These are phyloP conservation scores for Oscheius onirici DNA, from an alignment of 2,888 invertebrate species.

Conservation along the genomic window DNA sequence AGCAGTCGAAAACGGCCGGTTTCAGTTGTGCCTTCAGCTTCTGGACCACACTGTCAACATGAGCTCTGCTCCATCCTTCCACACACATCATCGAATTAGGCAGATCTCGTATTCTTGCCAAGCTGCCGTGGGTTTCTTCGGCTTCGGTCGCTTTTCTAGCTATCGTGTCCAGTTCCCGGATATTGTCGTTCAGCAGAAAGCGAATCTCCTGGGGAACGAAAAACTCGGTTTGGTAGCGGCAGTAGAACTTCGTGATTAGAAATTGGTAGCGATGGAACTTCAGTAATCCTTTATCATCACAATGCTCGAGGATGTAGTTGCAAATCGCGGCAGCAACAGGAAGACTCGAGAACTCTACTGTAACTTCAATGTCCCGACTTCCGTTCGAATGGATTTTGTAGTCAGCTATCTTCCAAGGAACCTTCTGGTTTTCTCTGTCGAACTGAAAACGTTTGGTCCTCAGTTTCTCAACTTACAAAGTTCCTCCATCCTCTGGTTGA, in stretches of 20 bases:
- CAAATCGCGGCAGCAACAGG: no score
- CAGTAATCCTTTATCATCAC: no score
- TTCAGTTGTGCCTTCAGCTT: neutral
- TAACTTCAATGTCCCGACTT: no score
- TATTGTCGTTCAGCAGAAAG: neutral
- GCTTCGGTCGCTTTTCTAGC: neutral
- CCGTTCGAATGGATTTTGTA: no score
- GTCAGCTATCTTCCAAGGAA: no score
- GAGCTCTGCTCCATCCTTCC: neutral
- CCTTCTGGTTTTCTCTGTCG: no score
- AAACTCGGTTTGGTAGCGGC: no score
- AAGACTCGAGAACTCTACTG: no score
- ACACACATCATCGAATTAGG: neutral
- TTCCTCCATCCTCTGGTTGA: neutral
- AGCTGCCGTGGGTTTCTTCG: neutral
- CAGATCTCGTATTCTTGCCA: neutral
- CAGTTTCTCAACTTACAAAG: neutral
- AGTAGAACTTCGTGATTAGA: no score
- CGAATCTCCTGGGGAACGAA: neutral
- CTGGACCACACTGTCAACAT: neutral
- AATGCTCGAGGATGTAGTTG: no score
- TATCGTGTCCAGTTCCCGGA: neutral
- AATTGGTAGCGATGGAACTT: no score
- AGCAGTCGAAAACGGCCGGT: neutral
- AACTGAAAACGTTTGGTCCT: no score